phyloP scores from a whole-genome alignment of 2,113 vertebrate species.

The Guaruba guarouba region DNA sequence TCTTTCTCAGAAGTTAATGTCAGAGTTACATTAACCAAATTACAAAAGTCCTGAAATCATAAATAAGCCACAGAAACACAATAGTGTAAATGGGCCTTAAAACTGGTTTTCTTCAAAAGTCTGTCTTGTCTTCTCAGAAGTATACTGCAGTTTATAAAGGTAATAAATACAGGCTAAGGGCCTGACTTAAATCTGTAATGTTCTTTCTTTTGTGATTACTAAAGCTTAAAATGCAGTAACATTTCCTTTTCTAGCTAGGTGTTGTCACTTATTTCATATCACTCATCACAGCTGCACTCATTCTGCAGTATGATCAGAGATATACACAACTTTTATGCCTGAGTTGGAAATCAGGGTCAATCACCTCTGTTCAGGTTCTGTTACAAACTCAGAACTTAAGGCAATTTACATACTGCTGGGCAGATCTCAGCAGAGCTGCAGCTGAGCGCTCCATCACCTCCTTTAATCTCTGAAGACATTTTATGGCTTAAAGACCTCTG shows the following conservation, averaged over 20 bases:
- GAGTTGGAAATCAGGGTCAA: not conserved
- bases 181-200: not conserved
- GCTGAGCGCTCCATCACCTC: not conserved
- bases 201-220: not conserved
- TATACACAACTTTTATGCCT: not conserved
- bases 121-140: not conserved
- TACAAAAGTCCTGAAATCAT: not conserved
- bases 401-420: not conserved
- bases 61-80: not conserved
- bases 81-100: not conserved
- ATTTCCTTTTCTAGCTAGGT: not conserved
- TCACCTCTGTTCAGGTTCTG: not conserved
- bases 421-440: not conserved
- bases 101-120: not conserved
- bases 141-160: not conserved
- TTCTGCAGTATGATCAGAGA: not conserved
- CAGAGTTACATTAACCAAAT: not conserved
- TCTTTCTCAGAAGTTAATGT: not conserved
- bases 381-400: not conserved
- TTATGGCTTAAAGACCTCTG: not conserved
- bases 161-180: not conserved
- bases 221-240: not conserved
- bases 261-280: not conserved
- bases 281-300: not conserved
- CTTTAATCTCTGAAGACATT: not conserved